Evolutionary conservation across 2,888 invertebrate species (phyloP).

Genomic region (Thalpophila matura): DNA sequence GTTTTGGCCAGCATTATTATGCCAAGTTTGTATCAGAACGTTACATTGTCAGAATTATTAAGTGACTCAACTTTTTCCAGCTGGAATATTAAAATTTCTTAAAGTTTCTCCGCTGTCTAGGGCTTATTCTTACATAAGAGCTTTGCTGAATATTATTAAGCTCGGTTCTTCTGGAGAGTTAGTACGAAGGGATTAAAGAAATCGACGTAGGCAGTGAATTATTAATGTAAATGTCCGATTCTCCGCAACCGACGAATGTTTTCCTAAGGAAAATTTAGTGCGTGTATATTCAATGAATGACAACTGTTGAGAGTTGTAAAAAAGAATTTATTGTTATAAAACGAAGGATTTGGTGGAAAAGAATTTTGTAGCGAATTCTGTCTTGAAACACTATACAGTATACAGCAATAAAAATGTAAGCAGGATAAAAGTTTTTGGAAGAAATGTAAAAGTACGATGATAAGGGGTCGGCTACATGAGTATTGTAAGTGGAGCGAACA

Average conservation of each 20-base stretch:
- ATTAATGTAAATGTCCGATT: conserved; percentile 67
- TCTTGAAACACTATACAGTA: conserved; percentile 10
- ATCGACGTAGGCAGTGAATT: conserved; percentile 47
- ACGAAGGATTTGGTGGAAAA: conserved; percentile 6
- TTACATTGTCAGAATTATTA: conserved; percentile 59
- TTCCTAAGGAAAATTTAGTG: conserved; percentile 32
- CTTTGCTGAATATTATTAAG: conserved; percentile 79
- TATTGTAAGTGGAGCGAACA: conserved; percentile 54
- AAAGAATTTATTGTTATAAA: conserved; percentile 7
- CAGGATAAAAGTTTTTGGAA: conserved; percentile 43
- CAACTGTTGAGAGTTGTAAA: conserved; percentile 9
- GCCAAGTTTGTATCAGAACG: conserved; percentile 28
- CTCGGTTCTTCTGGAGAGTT: conserved; percentile 72
- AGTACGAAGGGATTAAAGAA: conserved; percentile 74
- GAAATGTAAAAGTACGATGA: conserved; percentile 52
- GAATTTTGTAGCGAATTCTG: conserved; percentile 8
- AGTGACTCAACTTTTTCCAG: conserved; percentile 70
- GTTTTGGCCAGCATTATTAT: conserved; percentile 28
- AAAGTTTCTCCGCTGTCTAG: conserved; percentile 77
- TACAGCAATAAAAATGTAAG: conserved; percentile 29
- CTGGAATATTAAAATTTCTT: conserved; percentile 83
- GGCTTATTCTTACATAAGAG: conserved; percentile 79
- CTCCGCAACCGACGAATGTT: conserved; percentile 15
- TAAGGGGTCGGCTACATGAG: conserved; percentile 38
- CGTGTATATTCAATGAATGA: conserved; percentile 18